Evolutionary conservation across 2,888 invertebrate species (phyloP).

Genomic region (Piscicola geometra): DNA sequence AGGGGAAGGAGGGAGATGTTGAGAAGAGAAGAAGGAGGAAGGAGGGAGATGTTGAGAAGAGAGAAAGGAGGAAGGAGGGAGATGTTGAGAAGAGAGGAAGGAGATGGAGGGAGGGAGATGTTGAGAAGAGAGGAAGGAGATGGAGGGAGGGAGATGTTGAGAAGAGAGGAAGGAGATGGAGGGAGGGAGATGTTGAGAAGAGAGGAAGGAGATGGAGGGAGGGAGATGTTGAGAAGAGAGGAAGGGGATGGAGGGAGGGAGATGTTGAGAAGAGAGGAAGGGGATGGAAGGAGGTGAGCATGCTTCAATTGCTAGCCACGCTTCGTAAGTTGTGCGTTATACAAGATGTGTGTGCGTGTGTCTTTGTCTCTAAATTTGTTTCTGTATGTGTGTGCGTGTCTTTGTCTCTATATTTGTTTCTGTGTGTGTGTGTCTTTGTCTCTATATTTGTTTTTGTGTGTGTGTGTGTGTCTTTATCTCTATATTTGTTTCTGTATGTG

Average conservation of each 20-base stretch:
- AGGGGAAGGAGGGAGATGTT: too few species aligned
- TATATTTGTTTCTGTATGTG: too few species aligned
- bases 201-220: too few species aligned
- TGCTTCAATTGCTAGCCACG: conserved; percentile 6
- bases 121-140: neutral
- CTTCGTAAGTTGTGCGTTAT: conserved; percentile 3
- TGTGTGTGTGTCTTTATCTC: too few species aligned
- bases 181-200: too few species aligned
- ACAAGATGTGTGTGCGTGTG: conserved; percentile 7
- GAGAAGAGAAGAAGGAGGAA: neutral
- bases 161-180: neutral
- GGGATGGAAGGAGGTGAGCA: neutral
- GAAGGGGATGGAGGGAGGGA: neutral
- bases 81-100: neutral
- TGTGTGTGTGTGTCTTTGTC: too few species aligned
- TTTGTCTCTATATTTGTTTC: neutral
- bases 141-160: neutral
- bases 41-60: neutral
- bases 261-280: neutral
- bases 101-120: too few species aligned
- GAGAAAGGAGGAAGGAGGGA: too few species aligned
- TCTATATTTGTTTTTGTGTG: too few species aligned
- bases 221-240: conserved; percentile 14
- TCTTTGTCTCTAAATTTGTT: conserved; percentile 8
- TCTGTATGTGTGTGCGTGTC: conserved; percentile 20